These are phyloP conservation scores for Anguilla obscura DNA, from an alignment of 2,797 vertebrate species.

Conservation along the genomic window DNA sequence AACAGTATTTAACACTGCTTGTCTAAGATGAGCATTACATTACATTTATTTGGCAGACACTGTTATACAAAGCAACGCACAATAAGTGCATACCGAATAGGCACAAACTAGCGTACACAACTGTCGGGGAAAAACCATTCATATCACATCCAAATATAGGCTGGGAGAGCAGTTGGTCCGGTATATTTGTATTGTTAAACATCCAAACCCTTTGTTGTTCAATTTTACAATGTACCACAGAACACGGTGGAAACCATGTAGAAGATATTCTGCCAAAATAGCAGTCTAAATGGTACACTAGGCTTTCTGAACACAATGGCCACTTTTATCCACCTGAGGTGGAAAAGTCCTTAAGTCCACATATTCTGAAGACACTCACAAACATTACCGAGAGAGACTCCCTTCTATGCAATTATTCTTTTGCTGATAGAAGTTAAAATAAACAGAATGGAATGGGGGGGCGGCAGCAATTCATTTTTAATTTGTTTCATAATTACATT, in stretches of 20 bases:
- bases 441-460: neutral
- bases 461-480: no score
- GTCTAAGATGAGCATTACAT: neutral
- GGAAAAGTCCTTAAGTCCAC: neutral
- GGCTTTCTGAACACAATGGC: neutral
- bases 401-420: neutral
- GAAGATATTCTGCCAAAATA: neutral
- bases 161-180: neutral
- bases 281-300: neutral
- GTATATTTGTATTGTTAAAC: neutral
- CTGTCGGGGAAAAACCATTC: neutral
- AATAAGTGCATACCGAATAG: neutral
- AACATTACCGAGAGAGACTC: neutral
- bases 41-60: no score
- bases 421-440: neutral
- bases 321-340: neutral
- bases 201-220: neutral
- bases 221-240: neutral
- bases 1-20: neutral
- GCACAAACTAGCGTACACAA: neutral
- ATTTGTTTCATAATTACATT: no score
- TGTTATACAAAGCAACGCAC: no score
- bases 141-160: neutral
- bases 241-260: neutral
- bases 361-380: neutral